Evolutionary conservation across 1,140 invertebrate species (phyloP).

Genomic region (Ceratitis capitata): DNA sequence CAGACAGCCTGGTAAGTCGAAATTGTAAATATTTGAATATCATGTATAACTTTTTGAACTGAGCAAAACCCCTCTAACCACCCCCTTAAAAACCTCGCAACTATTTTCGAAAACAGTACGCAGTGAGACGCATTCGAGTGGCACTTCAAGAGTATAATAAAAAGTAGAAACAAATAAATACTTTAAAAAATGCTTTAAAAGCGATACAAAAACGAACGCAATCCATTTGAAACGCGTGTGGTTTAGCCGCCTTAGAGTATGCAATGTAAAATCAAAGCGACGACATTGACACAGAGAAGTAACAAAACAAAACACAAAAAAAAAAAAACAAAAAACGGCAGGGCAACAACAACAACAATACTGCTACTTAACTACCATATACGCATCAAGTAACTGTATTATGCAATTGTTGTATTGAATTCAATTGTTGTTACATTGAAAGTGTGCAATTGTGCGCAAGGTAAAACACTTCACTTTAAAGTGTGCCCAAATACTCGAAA

Average conservation of each 20-base stretch:
- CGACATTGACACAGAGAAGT: slow-evolving; percentile 35
- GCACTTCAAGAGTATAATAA: neutral
- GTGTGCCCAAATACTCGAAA: slow-evolving; percentile 32
- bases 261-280: slow-evolving; percentile 18
- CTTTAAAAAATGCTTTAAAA: slow-evolving; percentile 31
- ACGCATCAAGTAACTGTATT: neutral
- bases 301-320: neutral
- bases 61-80: neutral
- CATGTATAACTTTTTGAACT: neutral
- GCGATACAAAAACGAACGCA: slow-evolving; percentile 1
- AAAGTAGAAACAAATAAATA: neutral
- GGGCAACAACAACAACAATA: slow-evolving; percentile 9
- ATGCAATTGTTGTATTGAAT: neutral
- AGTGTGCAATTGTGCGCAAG: slow-evolving; percentile 34
- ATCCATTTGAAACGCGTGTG: neutral
- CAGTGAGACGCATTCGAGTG: neutral
- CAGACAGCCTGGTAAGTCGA: slow-evolving; percentile 79
- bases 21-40: neutral
- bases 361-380: slow-evolving; percentile 10
- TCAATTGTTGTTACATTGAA: neutral
- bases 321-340: neutral
- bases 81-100: neutral
- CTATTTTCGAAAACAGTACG: neutral
- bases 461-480: slow-evolving; percentile 34
- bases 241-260: neutral